A percentile compares a stretch with the other conserved stretches of the same genome.
These are phyloP conservation scores for Apistogramma diplotaenia DNA, from an alignment of 2,113 vertebrate species.

Conservation along the genomic window DNA sequence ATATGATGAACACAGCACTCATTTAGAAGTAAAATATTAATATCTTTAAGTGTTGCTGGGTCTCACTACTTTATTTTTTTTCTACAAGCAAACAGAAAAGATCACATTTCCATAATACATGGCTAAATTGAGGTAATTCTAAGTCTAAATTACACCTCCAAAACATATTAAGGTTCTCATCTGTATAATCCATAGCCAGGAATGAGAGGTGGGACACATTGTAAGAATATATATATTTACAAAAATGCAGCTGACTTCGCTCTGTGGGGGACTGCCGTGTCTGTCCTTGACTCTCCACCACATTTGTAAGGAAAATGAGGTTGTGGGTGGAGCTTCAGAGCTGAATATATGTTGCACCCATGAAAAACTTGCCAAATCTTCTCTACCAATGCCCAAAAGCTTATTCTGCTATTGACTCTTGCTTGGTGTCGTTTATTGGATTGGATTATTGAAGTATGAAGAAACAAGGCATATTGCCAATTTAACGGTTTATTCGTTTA, in stretches of 20 bases:
- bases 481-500: too few species aligned
- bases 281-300: too few species aligned
- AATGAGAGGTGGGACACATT: slow-evolving; percentile 13
- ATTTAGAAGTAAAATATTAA: neutral
- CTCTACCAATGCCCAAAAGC: too few species aligned
- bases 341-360: too few species aligned
- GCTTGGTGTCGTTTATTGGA: too few species aligned
- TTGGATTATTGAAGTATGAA: too few species aligned
- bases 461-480: too few species aligned
- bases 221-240: neutral
- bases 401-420: too few species aligned
- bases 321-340: too few species aligned
- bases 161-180: slow-evolving; percentile 40
- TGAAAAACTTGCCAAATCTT: too few species aligned
- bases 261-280: neutral
- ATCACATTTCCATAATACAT: slow-evolving; percentile 21
- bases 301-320: too few species aligned
- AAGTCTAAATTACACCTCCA: slow-evolving; percentile 52
- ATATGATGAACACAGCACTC: neutral
- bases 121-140: slow-evolving; percentile 26
- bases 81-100: neutral
- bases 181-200: slow-evolving; percentile 6
- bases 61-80: neutral
- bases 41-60: neutral
- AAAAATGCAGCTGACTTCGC: slow-evolving; percentile 1